Base-by-base conservation (phyloP, 2,797 vertebrate genomes). In the Coranthus polyacanthus region DNA sequence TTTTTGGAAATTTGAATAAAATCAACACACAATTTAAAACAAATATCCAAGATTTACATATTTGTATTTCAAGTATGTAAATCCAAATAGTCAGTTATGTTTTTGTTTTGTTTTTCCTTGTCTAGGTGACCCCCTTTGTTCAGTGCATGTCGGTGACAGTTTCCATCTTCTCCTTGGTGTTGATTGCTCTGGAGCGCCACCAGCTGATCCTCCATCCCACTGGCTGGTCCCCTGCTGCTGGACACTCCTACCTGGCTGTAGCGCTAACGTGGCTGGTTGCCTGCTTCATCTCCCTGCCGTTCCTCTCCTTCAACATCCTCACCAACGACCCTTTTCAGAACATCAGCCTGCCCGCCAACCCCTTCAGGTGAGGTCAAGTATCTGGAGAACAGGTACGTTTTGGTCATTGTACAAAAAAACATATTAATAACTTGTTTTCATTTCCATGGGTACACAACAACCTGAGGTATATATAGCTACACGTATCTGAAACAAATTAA, bases 121-220 rank as follows among this genome's bases (percentile, higher is more conserved):
- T 76, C 12, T 63, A 91, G 90, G 86, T 90, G 72, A 94, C 93
- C 0, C 93, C 93, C 0, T 95, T 95, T 12, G 84, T 93, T 1
- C 94, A 95, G 89, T 95, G 94, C 68, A 89, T 92, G 75, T 95
- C 94, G 0, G 88, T 95, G 74, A 95, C 94, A 0, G 94, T 95
- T 6, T 95, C 94, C 1, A 83, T 94, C 75, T 89, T 94, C 75
- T 95, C 94, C 0, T 60, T 95, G 75, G 93, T 94, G 59, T 91
- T 95, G 56, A 94, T 95, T 3, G 93, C 94, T 15, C 82, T 95
- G 84, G 94, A 95, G 85, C 88, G 94, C 1, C 93, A 95, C 79
- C 94, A 94, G 77, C 89, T 95, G 46, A 95, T 95, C 78, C 91
- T 95, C 41, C 89, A 95, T 54, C 94, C 94, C 18, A 95, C 94